Evolutionary conservation across 2,888 invertebrate species (phyloP).

Genomic region (Agrilus mali): DNA sequence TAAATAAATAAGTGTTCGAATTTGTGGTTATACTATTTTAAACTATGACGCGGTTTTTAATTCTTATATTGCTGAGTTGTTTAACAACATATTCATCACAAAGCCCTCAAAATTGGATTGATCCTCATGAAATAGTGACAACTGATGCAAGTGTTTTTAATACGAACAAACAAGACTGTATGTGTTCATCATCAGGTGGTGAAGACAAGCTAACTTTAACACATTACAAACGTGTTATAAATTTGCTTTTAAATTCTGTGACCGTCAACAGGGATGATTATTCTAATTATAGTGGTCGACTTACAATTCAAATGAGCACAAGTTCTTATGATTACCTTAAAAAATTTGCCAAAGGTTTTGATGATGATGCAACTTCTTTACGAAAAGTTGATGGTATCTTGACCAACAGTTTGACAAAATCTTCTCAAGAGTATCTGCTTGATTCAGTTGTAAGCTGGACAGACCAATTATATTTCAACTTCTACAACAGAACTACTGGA

Average conservation of each 20-base stretch:
- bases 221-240: slow-evolving; percentile 11
- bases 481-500: slow-evolving; percentile 9
- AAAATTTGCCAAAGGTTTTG: slow-evolving; percentile 2
- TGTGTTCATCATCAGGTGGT: neutral
- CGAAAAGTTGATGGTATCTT: slow-evolving; percentile 9
- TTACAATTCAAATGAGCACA: slow-evolving; percentile 6
- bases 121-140: slow-evolving; percentile 5
- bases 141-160: neutral
- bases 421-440: slow-evolving; percentile 1
- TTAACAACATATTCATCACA: neutral
- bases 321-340: slow-evolving; percentile 8
- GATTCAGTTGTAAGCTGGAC: slow-evolving; percentile 7
- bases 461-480: slow-evolving; percentile 8
- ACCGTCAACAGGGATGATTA: neutral
- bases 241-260: slow-evolving; percentile 6
- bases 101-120: slow-evolving; percentile 2
- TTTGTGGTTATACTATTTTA: too few relatives aligned
- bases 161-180: neutral
- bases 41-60: too few relatives aligned
- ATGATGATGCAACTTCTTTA: slow-evolving; percentile 5
- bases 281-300: slow-evolving; percentile 6
- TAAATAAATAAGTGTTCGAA: too few relatives aligned
- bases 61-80: too few relatives aligned
- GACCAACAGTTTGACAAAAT: slow-evolving; percentile 3
- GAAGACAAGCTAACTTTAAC: slow-evolving; percentile 3